Evolutionary conservation across 1,140 invertebrate genomes (phyloP).

Genomic region (Drosophila carrolli): DNA sequence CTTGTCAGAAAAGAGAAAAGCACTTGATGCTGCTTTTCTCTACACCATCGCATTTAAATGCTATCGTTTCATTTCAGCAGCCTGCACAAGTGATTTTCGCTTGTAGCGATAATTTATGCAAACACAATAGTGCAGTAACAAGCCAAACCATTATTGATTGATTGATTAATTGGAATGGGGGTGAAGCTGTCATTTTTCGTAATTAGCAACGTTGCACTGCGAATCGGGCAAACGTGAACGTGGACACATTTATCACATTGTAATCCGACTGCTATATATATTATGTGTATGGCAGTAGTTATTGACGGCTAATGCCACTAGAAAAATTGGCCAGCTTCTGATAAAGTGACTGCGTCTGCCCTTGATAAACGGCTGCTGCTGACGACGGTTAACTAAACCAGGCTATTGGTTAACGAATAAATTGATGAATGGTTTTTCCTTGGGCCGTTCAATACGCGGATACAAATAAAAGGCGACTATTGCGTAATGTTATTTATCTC

Average conservation of each 20-base stretch:
- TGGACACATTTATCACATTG: constrained; percentile 55
- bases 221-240: constrained; percentile 4
- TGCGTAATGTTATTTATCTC: constrained; percentile 17
- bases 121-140: constrained; percentile 46
- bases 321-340: constrained; percentile 49
- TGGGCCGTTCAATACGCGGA: constrained; percentile 6
- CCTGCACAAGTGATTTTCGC: constrained; percentile 31
- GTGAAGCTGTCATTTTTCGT: constrained; percentile 34
- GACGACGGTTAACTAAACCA: constrained; percentile 35
- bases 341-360: constrained; percentile 40
- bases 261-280: constrained; percentile 45
- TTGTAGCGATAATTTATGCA: constrained; percentile 46
- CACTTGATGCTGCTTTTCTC: constrained; percentile 4
- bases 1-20: background rate
- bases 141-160: constrained; percentile 36
- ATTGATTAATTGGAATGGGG: constrained; percentile 52
- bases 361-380: constrained; percentile 42
- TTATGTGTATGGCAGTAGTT: constrained; percentile 57
- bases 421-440: constrained; percentile 64
- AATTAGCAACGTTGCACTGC: constrained; percentile 37
- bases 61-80: constrained; percentile 12
- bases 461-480: constrained; percentile 24
- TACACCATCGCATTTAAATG: background rate
- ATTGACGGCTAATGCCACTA: constrained; percentile 56
- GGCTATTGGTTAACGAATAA: constrained; percentile 3